Conservation (phyloP, 2,113 vertebrate species). For the Myotis yumanensis region DNA sequence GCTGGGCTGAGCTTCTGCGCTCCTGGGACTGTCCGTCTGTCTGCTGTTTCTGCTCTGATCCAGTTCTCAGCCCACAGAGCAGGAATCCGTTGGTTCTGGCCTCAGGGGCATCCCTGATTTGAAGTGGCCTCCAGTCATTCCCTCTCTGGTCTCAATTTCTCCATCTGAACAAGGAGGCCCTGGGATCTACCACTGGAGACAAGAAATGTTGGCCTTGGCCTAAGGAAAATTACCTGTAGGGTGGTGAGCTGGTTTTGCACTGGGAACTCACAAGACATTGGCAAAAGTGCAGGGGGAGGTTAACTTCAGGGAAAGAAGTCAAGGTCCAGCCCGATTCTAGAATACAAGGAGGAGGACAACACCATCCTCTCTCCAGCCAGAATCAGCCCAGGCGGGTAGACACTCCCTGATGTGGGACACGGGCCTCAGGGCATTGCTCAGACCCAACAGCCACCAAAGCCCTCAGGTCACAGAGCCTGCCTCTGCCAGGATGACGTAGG, state of each 20-base stretch:
- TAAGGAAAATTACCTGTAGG: background rate
- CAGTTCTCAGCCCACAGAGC: background rate
- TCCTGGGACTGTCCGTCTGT: background rate
- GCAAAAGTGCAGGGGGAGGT: background rate
- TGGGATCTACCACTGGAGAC: background rate
- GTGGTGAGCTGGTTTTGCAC: background rate
- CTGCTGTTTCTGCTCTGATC: background rate
- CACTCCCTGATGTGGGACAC: background rate
- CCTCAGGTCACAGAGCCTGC: background rate
- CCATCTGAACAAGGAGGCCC: background rate
- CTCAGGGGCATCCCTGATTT: background rate
- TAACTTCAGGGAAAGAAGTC: background rate
- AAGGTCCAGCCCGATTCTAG: background rate
- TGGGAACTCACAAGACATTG: background rate
- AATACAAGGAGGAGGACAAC: background rate
- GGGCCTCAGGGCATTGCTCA: background rate
- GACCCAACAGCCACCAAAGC: background rate
- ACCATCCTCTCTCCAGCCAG: background rate
- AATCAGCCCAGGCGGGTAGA: background rate
- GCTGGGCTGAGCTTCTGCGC: background rate
- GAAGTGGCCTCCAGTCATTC: background rate
- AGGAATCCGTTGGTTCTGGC: background rate
- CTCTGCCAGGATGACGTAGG: background rate
- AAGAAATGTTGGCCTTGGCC: background rate
- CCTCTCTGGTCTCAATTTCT: constrained; percentile 7